Evolutionary conservation across 2,113 vertebrate species (phyloP).

Genomic region (cat (Felis catus)): F.catus_Fca126_mat1.0 CM031426.1:20723001-20723500

Average conservation of each 20-base stretch:
- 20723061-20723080: conserved; percentile 76
- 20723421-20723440: not conserved
- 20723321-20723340: conserved; percentile 74
- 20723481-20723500: not conserved
- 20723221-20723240: conserved; percentile 79
- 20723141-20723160: conserved; percentile 80
- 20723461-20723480: not conserved
- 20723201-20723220: conserved; percentile 78
- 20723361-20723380: conserved; percentile 71
- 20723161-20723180: conserved; percentile 80
- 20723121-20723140: conserved; percentile 78
- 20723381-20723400: conserved; percentile 41
- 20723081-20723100: conserved; percentile 80
- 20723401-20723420: conserved; percentile 58
- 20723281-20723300: conserved; percentile 70
- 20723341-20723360: conserved; percentile 70
- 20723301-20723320: conserved; percentile 82
- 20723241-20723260: conserved; percentile 82
- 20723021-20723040: conserved; percentile 55
- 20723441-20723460: not conserved
- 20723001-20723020: conserved; percentile 10
- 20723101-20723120: conserved; percentile 83
- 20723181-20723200: conserved; percentile 83
- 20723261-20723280: conserved; percentile 82
- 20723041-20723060: conserved; percentile 79